These are phyloP conservation scores for Crambe crambe DNA, from an alignment of 37 sponge, comb jelly and placozoan species.

Conservation along the genomic window DNA sequence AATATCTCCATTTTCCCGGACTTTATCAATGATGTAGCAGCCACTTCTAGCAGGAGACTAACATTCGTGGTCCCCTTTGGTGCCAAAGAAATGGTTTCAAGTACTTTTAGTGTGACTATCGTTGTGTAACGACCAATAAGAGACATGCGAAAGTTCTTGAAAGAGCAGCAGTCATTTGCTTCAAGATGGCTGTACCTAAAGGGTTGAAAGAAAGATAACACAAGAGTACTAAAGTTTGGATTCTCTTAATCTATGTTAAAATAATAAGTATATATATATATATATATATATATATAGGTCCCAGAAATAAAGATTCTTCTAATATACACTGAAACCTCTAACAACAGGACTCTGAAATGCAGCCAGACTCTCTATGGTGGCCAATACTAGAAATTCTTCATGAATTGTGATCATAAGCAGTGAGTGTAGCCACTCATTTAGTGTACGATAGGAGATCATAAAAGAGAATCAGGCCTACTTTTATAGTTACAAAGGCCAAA, in stretches of 20 bases:
- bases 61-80: slow-evolving; percentile 62
- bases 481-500: no score
- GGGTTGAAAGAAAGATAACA: background rate
- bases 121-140: slow-evolving; percentile 57
- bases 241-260: background rate
- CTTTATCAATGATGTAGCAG: slow-evolving; percentile 40
- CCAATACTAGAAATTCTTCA: no score
- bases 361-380: no score
- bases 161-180: slow-evolving; percentile 21
- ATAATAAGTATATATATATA: background rate
- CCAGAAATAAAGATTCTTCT: background rate
- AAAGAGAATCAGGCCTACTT: no score
- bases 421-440: no score
- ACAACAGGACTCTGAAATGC: no score
- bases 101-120: slow-evolving; percentile 24
- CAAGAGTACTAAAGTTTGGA: no score
- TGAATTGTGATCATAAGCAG: no score
- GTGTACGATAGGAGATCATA: no score
- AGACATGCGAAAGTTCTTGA: slow-evolving; percentile 52
- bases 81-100: slow-evolving; percentile 47
- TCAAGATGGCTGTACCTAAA: slow-evolving; percentile 40
- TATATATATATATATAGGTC: background rate
- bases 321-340: no score
- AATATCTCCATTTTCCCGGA: slow-evolving; percentile 65
- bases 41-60: slow-evolving; percentile 44